phyloP scores from a whole-genome alignment of 1,140 invertebrate species.

The Conus ventricosus region DNA sequence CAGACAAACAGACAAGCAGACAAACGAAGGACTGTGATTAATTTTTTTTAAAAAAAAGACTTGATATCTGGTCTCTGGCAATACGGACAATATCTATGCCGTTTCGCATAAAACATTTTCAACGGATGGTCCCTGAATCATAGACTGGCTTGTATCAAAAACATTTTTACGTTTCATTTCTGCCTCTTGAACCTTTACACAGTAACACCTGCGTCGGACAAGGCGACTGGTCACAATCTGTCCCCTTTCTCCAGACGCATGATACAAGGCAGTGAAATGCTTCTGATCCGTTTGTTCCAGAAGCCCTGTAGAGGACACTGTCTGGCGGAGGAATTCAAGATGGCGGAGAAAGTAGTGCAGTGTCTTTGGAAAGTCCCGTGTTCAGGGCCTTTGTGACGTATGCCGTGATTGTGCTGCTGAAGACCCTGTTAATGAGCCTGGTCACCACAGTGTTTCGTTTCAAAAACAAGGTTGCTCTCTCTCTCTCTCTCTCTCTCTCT shows the following conservation, averaged over 20 bases:
- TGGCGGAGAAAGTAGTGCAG: neutral
- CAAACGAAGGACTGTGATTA: too few species aligned
- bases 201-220: neutral
- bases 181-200: neutral
- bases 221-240: neutral
- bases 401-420: slow-evolving; percentile 77
- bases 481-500: neutral
- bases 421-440: slow-evolving; percentile 79
- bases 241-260: neutral
- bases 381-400: slow-evolving; percentile 51
- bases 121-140: neutral
- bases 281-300: neutral
- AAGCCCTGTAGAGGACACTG: neutral
- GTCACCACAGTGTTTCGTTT: slow-evolving; percentile 78
- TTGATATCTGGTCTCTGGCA: too few species aligned
- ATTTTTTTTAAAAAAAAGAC: neutral
- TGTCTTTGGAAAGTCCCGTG: slow-evolving; percentile 51
- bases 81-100: too few species aligned
- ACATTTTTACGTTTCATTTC: neutral
- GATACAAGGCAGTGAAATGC: neutral
- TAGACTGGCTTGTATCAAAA: neutral
- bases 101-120: too few species aligned
- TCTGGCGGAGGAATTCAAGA: neutral
- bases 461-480: slow-evolving; percentile 77
- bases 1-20: neutral